Conservation (phyloP, 2,797 vertebrate species). For the Platyrinchus mystaceus region DNA sequence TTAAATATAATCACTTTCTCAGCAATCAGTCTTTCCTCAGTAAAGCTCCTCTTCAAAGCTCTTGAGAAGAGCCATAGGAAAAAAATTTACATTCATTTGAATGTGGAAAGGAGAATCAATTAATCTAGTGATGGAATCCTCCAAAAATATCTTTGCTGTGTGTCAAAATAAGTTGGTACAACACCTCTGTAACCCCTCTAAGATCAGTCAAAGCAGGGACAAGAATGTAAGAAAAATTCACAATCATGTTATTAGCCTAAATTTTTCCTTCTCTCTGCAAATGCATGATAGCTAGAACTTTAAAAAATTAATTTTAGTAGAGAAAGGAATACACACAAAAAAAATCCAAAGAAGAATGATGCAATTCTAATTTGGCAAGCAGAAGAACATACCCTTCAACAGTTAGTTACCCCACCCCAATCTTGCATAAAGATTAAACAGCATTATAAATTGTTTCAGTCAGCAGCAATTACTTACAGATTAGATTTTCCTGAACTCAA, state of each 20-base stretch:
- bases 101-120: background rate
- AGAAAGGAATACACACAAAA: background rate
- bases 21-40: background rate
- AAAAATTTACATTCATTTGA: background rate
- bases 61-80: background rate
- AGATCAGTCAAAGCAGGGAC: background rate
- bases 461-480: constrained; percentile 2
- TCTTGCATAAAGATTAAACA: background rate
- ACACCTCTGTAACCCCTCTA: background rate
- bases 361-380: background rate
- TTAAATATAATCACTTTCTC: background rate
- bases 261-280: background rate
- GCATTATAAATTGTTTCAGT: background rate
- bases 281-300: background rate
- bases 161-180: background rate
- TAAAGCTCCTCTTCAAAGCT: background rate
- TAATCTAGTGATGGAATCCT: background rate
- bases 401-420: background rate
- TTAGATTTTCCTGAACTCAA: background rate
- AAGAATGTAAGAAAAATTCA: background rate
- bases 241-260: background rate
- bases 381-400: background rate
- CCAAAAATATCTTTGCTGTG: background rate
- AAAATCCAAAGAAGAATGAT: background rate
- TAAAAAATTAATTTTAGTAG: background rate